phyloP scores from a whole-genome alignment of 2,797 vertebrate species.

The Rhynchonycteris naso region DNA sequence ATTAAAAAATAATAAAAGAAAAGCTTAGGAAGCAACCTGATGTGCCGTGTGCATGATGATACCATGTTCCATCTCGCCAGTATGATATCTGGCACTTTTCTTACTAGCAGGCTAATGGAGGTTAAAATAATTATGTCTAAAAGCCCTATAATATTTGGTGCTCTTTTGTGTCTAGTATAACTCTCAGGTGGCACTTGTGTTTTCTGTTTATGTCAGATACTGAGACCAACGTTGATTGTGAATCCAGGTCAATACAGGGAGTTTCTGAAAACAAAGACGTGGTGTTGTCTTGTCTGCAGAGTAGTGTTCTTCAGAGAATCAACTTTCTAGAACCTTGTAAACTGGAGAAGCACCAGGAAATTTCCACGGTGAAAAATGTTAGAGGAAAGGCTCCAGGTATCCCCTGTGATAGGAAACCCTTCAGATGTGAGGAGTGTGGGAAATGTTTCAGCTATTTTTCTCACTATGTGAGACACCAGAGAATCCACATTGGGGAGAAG shows the following conservation, averaged over 20 bases:
- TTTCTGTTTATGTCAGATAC: constrained; percentile 52
- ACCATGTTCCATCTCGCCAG: background rate
- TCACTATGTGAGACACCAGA: constrained; percentile 59
- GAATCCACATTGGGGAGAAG: constrained; percentile 72
- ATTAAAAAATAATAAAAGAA: background rate
- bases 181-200: constrained; percentile 37
- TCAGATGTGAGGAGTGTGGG: constrained; percentile 63
- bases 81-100: background rate
- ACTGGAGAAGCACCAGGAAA: background rate
- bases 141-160: background rate
- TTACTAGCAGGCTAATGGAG: background rate
- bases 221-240: background rate
- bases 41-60: background rate
- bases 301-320: background rate
- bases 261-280: constrained; percentile 21
- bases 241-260: background rate
- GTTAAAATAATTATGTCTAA: background rate
- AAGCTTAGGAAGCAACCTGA: background rate
- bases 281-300: background rate
- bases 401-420: constrained; percentile 15
- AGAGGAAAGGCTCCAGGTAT: background rate
- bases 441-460: constrained; percentile 66
- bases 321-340: background rate
- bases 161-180: background rate
- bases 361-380: background rate